Evolutionary conservation across 2,797 vertebrate species (phyloP), one percentile per base, ranked within the genome.

Genomic region (Sebastes nivosus): DNA sequence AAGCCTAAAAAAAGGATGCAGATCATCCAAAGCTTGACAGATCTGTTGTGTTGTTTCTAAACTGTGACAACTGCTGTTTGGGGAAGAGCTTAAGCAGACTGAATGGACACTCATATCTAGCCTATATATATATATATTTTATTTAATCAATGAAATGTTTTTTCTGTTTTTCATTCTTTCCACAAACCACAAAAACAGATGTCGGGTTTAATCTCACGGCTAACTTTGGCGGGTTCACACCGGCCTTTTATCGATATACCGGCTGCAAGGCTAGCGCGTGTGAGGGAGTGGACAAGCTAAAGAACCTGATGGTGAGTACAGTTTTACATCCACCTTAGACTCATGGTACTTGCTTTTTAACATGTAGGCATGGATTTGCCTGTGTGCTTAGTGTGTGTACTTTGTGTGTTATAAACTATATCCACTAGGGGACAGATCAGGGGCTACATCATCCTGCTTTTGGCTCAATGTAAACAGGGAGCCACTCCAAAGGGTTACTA

Each of bases 181-280:
- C 29, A 5, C 55, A 46, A 69, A 69, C 24, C 2, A 68, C 36
- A 20, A 52, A 52, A 70, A 63, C 79, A 98, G 97, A 63, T 50
- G 11, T 87, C 72, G 77, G 88, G 4, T 83, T 95, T 77, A 96
- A 87, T 12, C 87, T 99, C 54, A 87, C 89, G 0, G 96, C 95
- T 7, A 89, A 55, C 16, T 97, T 95, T 65, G 79, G 93, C 12
- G 82, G 77, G 4, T 96, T 97, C 20, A 78, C 93, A 22, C 95
- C 95, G 5, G 72, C 87, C 1, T 72, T 95, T 8, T 98, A 97
- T 74, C 85, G 79, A 24, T 85, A 91, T 3, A 90, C 50, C 59
- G 97, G 96, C 82, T 99, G 98, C 83, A n/a, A 22, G 18, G 97
- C 95, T 52, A 98, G 94, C 71, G 87, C 92, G 1, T 99, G 98